Conservation (phyloP, 2,113 vertebrate genomes). For the Cyprinodon brontotheroides region DNA sequence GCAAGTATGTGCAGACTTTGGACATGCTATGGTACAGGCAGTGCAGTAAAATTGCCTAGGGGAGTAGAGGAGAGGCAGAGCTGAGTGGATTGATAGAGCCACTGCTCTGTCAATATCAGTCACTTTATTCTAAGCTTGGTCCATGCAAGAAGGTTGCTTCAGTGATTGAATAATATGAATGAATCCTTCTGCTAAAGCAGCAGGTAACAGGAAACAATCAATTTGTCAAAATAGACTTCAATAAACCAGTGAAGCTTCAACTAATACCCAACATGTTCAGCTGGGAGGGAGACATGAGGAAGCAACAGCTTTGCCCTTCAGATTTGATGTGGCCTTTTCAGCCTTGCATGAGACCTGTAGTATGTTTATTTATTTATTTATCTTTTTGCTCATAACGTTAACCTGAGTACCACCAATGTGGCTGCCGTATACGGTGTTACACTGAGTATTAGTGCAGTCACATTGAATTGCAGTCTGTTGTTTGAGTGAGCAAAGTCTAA, state of each 20-base stretch:
- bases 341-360: constrained; percentile 1
- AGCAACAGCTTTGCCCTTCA: not conserved
- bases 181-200: not conserved
- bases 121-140: not conserved
- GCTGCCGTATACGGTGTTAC: no score
- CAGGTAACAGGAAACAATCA: constrained; percentile 4
- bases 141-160: not conserved
- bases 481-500: constrained; percentile 2
- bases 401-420: constrained; percentile 5
- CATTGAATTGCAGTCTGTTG: not conserved
- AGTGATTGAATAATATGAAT: not conserved
- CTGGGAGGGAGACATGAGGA: constrained; percentile 6
- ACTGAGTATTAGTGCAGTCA: constrained; percentile 23
- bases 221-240: constrained; percentile 2
- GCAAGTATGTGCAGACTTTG: not conserved
- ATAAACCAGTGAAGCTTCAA: not conserved
- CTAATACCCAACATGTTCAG: not conserved
- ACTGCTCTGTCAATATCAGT: not conserved
- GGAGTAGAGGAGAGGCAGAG: constrained; percentile 4
- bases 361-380: not conserved
- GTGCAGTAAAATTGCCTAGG: constrained; percentile 6
- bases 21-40: not conserved
- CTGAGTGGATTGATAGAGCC: not conserved
- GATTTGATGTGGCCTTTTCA: constrained; percentile 18
- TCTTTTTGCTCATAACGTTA: constrained; percentile 14